Conservation (phyloP, 2,797 vertebrate species). For the Podarcis siculus region DNA sequence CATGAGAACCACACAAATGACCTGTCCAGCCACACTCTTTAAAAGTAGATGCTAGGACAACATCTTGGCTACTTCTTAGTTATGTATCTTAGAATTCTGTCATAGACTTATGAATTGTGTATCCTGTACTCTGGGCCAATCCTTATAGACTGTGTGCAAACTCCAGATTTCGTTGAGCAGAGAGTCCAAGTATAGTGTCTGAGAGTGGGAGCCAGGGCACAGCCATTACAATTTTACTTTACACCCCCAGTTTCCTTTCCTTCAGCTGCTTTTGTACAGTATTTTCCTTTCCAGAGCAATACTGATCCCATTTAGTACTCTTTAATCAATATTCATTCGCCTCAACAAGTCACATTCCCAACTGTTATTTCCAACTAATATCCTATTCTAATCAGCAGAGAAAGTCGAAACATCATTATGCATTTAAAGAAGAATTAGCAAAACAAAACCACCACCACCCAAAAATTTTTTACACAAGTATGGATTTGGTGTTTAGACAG, state of each 20-base stretch:
- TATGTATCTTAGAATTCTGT: too few relatives aligned
- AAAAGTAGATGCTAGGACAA: too few relatives aligned
- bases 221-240: neutral
- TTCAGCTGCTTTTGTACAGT: neutral
- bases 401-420: constrained; percentile 15
- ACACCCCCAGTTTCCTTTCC: neutral
- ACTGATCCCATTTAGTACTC: neutral
- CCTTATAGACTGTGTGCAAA: too few relatives aligned
- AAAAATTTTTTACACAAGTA: constrained; percentile 22
- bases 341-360: neutral
- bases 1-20: too few relatives aligned
- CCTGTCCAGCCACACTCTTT: too few relatives aligned
- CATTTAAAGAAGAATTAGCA: constrained; percentile 40
- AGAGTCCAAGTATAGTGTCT: too few relatives aligned
- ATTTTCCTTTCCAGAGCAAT: neutral
- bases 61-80: too few relatives aligned
- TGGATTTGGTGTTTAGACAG: constrained; percentile 51
- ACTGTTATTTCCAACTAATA: constrained; percentile 24
- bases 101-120: too few relatives aligned
- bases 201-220: too few relatives aligned
- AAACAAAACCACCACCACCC: fast-evolving
- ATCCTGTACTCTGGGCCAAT: too few relatives aligned
- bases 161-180: too few relatives aligned
- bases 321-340: constrained; percentile 10
- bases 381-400: neutral